Conservation (phyloP, 1,140 invertebrate genomes). For the Cydia splendana region DNA sequence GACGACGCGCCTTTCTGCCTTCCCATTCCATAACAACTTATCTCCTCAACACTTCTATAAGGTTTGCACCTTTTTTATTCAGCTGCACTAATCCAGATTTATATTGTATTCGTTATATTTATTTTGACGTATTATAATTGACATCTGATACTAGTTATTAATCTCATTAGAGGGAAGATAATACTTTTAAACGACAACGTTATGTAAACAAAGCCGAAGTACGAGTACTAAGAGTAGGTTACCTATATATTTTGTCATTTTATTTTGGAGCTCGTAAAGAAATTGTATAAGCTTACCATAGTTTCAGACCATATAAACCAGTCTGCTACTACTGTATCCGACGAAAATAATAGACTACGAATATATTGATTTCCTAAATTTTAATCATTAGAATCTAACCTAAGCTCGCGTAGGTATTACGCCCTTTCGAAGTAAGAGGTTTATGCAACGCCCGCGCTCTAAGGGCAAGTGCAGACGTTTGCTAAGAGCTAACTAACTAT, state of each 20-base stretch:
- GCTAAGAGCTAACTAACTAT: not conserved
- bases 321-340: no score
- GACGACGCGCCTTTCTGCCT: constrained; percentile 26
- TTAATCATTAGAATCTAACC: no score
- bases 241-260: no score
- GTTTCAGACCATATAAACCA: no score
- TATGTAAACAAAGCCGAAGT: no score
- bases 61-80: not conserved
- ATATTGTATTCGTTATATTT: not conserved
- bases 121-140: not conserved
- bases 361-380: no score
- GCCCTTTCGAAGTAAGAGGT: constrained; percentile 1
- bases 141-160: not conserved
- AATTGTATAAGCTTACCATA: no score
- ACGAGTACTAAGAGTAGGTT: no score
- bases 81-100: not conserved
- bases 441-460: not conserved
- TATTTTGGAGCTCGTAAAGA: no score
- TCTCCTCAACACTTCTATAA: not conserved
- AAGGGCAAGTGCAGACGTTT: not conserved
- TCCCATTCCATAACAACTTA: not conserved
- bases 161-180: not conserved
- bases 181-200: no score
- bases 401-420: not conserved
- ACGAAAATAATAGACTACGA: no score